Conservation (phyloP, 92 coral and sea anemone species). For the Parazoanthus darwini region DNA sequence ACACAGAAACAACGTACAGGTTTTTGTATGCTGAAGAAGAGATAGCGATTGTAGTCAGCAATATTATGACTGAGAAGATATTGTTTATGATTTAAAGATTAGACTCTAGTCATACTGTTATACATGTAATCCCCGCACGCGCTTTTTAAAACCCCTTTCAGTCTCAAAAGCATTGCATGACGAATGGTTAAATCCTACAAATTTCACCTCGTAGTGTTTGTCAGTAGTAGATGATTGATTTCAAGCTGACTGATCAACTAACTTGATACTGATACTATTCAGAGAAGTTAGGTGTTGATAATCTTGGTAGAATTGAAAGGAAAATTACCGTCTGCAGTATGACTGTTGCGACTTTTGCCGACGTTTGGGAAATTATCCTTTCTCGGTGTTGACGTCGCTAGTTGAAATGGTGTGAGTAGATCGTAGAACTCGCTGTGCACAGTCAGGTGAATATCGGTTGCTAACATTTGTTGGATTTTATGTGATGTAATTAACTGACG, state of each 20-base stretch:
- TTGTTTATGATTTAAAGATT: not conserved
- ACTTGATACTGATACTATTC: not conserved
- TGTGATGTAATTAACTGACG: too few relatives aligned
- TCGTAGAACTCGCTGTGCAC: not conserved
- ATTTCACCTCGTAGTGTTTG: not conserved
- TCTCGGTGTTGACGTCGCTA: not conserved
- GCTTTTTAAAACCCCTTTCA: not conserved
- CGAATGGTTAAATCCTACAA: not conserved
- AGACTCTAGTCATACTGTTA: not conserved
- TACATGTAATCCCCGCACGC: not conserved
- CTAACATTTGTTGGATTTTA: too few relatives aligned
- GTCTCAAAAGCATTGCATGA: not conserved
- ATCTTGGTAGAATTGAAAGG: not conserved
- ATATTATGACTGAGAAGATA: not conserved
- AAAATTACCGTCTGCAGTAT: too few relatives aligned
- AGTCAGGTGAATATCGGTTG: not conserved
- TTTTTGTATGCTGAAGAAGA: slow-evolving; percentile 64
- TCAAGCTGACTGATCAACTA: not conserved
- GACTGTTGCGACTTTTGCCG: not conserved
- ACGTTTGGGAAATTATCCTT: not conserved
- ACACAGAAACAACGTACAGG: slow-evolving; percentile 61
- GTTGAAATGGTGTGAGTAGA: not conserved
- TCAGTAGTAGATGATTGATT: not conserved
- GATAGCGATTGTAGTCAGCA: slow-evolving; percentile 42
- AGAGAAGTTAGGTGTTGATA: not conserved